Evolutionary conservation across 2,888 invertebrate genomes (phyloP).

Genomic region (Lysandra coridon): DNA sequence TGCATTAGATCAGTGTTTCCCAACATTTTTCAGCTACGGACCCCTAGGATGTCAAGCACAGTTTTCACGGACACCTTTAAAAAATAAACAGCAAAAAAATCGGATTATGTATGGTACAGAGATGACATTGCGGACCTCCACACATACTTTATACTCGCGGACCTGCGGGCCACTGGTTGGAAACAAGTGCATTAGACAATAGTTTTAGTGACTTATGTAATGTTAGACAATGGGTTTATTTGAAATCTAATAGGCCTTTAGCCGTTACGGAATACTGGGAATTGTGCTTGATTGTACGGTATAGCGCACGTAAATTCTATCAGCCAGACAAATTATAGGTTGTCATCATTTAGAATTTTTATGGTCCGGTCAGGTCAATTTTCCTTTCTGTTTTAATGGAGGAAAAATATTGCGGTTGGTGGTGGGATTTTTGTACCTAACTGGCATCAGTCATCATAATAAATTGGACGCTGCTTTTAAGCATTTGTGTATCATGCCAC

Average conservation of each 20-base stretch:
- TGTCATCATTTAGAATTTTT: background rate
- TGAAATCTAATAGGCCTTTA: slow-evolving; percentile 29
- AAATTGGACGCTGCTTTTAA: no score
- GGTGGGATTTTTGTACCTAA: no score
- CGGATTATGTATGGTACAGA: no score
- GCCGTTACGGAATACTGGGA: slow-evolving; percentile 20
- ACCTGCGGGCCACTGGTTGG: no score
- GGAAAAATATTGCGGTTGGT: background rate
- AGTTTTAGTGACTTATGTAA: slow-evolving; percentile 40
- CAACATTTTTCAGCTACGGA: no score
- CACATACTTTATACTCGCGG: no score
- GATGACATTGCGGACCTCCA: no score
- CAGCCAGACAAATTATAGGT: background rate
- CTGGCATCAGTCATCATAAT: no score
- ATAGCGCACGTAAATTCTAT: background rate
- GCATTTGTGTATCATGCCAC: no score
- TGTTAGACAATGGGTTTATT: slow-evolving; percentile 23
- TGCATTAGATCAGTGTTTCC: background rate
- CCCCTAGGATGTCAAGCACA: no score
- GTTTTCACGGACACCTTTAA: no score
- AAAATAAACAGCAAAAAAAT: no score
- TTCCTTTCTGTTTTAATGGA: background rate
- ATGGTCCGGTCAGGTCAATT: background rate
- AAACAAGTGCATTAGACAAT: slow-evolving; percentile 32
- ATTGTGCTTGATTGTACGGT: slow-evolving; percentile 5